Conservation (phyloP, 2,797 vertebrate species). For the Chelidonichthys spinosus region DNA sequence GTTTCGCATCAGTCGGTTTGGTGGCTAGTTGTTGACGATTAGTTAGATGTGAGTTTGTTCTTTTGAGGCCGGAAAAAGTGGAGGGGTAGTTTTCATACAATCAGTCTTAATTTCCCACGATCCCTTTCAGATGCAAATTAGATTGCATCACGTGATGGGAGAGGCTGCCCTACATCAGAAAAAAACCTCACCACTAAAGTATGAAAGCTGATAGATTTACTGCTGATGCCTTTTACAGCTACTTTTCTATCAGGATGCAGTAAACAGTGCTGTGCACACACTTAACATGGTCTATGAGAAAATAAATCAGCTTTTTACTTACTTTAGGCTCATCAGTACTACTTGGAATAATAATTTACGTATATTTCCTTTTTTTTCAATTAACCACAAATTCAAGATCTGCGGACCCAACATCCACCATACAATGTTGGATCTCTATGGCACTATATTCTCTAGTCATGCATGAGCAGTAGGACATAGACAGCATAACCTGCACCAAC, state of each 20-base stretch:
- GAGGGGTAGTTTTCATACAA: not conserved
- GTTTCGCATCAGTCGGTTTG: not conserved
- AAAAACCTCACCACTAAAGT: not conserved
- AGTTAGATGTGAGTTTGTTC: not conserved
- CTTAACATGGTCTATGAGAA: too few species aligned
- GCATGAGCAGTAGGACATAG: not conserved
- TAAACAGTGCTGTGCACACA: too few species aligned
- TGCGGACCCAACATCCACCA: not conserved
- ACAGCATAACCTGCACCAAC: not conserved
- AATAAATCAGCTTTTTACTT: too few species aligned
- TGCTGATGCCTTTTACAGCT: too few species aligned
- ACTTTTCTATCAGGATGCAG: too few species aligned
- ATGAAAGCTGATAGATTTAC: too few species aligned
- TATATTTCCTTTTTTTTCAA: too few species aligned
- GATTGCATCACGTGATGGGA: not conserved
- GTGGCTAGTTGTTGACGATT: not conserved
- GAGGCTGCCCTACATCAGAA: not conserved
- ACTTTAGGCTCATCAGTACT: too few species aligned
- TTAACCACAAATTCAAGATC: too few species aligned
- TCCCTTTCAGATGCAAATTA: not conserved
- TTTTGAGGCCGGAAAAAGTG: not conserved
- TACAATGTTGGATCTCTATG: not conserved
- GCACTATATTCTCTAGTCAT: not conserved
- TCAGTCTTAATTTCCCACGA: conserved; percentile 1
- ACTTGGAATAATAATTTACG: too few species aligned